Base-by-base conservation (phyloP, 1,140 invertebrate genomes). In the Orius insidiosus region DNA sequence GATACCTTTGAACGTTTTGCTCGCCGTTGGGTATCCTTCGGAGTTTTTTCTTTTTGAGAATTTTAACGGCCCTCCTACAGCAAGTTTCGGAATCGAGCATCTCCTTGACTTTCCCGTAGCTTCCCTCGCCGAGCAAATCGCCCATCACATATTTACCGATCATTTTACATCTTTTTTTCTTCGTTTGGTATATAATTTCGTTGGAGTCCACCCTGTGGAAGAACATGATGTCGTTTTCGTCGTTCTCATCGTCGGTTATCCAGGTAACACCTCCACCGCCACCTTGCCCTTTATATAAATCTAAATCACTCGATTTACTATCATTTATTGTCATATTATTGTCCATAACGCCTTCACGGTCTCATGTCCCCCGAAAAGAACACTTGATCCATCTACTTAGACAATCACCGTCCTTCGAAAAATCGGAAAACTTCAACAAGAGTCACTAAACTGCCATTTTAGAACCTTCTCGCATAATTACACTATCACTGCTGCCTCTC, bases 111-210 rank as follows among this genome's bases (percentile, higher is more conserved):
- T 94, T 94, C 10, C 74, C 76, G 43, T 79, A 96, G 44, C 85
- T 88, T 33, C 92, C 95, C 63, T 98, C 92, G 3, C 95, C 95
- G 33, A 98, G 68, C 36, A 92, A 66, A 66, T 96, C 92, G 19
- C 95, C 95, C 81, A 98, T 92, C 3, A 98, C 79, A 70, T 98
- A 98, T 67, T 86, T 85, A 4, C 86, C 88, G 49, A 96, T 79
- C 65, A 93, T 77, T 74, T 96, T 95, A 55, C 85, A 85, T 64
- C 77, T 78, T 65, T 87, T 85, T 60, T 86, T 87, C 57, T 85
- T 83, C 48, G 78, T 78, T 63, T 88, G 79, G 63, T 95, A 94
- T 54, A 95, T 85, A 58, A 95, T 86, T 68, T 95, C 84, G 63
- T 87, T 78, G 43, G 88, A 93, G 63, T 93, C 84, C 40, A 95